Evolutionary conservation across 2,113 vertebrate species (phyloP), one percentile per base, ranked within the genome.

Genomic region (Pseudorasbora parva): DNA sequence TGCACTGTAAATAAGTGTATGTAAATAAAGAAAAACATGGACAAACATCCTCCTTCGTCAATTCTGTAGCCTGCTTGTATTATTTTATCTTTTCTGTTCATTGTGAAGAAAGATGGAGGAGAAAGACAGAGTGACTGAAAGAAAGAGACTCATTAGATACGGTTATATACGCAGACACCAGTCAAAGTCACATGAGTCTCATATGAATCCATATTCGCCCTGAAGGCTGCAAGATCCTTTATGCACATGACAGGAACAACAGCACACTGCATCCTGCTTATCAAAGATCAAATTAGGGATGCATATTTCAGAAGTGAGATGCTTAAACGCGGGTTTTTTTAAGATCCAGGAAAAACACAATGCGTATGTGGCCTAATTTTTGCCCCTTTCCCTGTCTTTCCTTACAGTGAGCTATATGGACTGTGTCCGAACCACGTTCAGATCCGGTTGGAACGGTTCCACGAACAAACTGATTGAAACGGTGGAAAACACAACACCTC

Each of bases 181-280:
- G 56, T 82, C 49, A 78, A 71, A 41, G 66, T 85, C 86, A 85
- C 83, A 87, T 87, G 86, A 87, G 78, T 59, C 76, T 85, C 80
- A 87, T 77, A 81, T 84, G 82, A 87, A 69, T 76, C 27, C 76
- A 41, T 7, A 69, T 43, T 30, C 10, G 19, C 75, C 83, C 83
- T 43, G 17, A 78, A 59, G 83, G 59, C 59, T 10, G 21, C 37
- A 1, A 45, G 30, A 37, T 68, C 25, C 11, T 41, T 33, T n/a
- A 41, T n/a, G 60, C 75, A 64, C 59, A 37, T 80, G 75, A 87
- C 73, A 87, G 84, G 76, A 66, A 47, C 71, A 57, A 10, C 62
- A 64, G 19, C 75, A 60, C 80, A n/a, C 64, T 15, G 49, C 78
- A 43, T 57, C 47, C 47, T 59, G 37, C 81, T 83, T 68, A 86